Conservation (phyloP, 1,140 invertebrate genomes). For the Philopotamus ludificatus region DNA sequence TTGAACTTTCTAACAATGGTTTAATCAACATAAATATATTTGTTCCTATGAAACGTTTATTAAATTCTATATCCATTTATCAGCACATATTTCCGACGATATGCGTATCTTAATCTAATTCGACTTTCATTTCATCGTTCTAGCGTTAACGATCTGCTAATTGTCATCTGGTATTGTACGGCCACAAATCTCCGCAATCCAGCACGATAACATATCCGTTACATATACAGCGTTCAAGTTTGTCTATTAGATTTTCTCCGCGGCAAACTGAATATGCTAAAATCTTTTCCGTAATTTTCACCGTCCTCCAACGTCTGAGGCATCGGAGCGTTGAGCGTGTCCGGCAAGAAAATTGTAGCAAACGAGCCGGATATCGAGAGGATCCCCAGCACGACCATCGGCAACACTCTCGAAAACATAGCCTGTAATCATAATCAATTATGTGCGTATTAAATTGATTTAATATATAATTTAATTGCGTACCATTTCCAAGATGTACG, state of each 20-base stretch:
- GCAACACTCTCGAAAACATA: conserved; percentile 58
- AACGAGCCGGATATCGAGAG: conserved; percentile 70
- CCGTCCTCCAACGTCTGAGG: conserved; percentile 78
- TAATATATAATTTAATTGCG: conserved; percentile 1
- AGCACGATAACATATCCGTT: neutral
- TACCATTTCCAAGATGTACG: conserved; percentile 69
- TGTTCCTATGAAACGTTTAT: neutral
- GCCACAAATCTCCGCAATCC: neutral
- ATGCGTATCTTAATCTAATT: neutral
- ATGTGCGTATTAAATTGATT: neutral
- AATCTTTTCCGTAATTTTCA: conserved; percentile 64
- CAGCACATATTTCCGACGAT: neutral
- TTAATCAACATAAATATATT: too few species aligned
- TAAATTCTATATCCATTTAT: too few species aligned
- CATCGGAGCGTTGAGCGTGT: conserved; percentile 75
- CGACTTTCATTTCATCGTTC: neutral
- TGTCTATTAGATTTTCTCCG: conserved; percentile 13
- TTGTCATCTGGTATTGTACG: too few species aligned
- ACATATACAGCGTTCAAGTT: neutral
- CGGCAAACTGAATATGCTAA: conserved; percentile 47
- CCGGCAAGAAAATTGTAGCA: conserved; percentile 74
- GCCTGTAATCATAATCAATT: conserved; percentile 45
- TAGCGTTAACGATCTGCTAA: too few species aligned
- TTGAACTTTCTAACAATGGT: too few species aligned
- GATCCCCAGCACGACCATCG: conserved; percentile 75